Evolutionary conservation across 2,113 vertebrate genomes (phyloP).

Genomic region (Podiceps cristatus): DNA sequence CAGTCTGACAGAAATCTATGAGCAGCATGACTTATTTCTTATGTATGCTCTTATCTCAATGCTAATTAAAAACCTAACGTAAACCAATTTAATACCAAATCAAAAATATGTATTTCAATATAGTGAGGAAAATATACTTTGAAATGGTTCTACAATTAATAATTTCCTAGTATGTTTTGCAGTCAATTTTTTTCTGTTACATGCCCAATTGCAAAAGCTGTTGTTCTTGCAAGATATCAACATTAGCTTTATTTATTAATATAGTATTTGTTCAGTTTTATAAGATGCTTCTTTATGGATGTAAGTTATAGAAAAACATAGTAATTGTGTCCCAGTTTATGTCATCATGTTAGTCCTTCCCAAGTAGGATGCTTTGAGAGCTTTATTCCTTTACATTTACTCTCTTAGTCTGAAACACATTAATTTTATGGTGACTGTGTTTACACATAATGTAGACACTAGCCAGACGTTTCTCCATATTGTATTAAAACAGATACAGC

Average conservation of each 20-base stretch:
- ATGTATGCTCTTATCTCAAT: neutral
- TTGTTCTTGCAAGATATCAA: neutral
- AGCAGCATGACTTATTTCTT: constrained; percentile 64
- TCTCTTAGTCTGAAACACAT: neutral
- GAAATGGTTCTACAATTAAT: neutral
- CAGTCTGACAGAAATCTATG: constrained; percentile 18
- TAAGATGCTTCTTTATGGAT: neutral
- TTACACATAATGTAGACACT: neutral
- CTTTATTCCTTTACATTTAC: neutral
- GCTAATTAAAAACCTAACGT: constrained; percentile 50
- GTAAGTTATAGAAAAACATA: neutral
- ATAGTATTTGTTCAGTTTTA: neutral
- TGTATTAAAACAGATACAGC: neutral
- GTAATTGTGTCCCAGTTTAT: neutral
- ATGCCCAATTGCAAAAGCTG: neutral
- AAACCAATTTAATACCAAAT: constrained; percentile 23
- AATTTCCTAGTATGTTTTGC: neutral
- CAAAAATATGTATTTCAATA: constrained; percentile 24
- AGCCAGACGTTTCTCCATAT: neutral
- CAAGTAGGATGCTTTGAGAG: neutral
- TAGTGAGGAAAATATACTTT: neutral
- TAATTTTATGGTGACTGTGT: neutral
- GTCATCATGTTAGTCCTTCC: neutral
- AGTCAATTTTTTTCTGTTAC: neutral
- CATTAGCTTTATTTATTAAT: neutral